Evolutionary conservation across 2,113 vertebrate genomes (phyloP), one percentile per base, ranked within the genome.

Genomic region (Pluvianellus socialis): DNA sequence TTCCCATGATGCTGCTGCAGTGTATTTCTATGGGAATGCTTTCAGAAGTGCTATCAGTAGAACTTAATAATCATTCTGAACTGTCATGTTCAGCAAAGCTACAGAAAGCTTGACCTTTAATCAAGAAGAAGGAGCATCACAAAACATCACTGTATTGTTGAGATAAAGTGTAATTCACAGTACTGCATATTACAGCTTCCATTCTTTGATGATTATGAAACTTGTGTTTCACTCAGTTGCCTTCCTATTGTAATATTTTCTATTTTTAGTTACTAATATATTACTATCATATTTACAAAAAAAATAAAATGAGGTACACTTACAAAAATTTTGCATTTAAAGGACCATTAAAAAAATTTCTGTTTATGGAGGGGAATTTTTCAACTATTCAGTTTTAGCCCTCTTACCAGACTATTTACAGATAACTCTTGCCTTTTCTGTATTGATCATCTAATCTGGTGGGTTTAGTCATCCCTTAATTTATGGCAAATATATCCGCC

Each of bases 31-130:
- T 33, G 32, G 28, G n/a, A 73, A 79, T 3, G 4, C 7, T 86
- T 84, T 92, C 13, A 70, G 58, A 92, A 88, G 14, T 61, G 62
- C 15, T 88, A 72, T 72, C 45, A 47, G 45, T 49, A 92, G 62
- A 92, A 52, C 38, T 75, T 82, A 83, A 50, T 77, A 40, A 71
- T 72, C n/a, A 45, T 44, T 77, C 71, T 86, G 50, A 90, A 63
- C 73, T 71, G 68, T 53, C 67, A 56, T n/a, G 63, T 86, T 90
- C 81, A 71, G 44, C 63, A 88, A 76, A 80, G 38, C 35, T 63
- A 58, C 49, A 77, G 63, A 93, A 93, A 84, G 30, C 40, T 50
- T 95, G 90, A 92, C 86, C 83, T 95, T 96, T 95, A 96, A 95
- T 95, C 83, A 86, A 90, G 71, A 92, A 38, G 49, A 92, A 91